Evolutionary conservation across 2,797 vertebrate species (phyloP), one percentile per base, ranked within the genome.

Genomic region (Notoglanidium macrostoma): DNA sequence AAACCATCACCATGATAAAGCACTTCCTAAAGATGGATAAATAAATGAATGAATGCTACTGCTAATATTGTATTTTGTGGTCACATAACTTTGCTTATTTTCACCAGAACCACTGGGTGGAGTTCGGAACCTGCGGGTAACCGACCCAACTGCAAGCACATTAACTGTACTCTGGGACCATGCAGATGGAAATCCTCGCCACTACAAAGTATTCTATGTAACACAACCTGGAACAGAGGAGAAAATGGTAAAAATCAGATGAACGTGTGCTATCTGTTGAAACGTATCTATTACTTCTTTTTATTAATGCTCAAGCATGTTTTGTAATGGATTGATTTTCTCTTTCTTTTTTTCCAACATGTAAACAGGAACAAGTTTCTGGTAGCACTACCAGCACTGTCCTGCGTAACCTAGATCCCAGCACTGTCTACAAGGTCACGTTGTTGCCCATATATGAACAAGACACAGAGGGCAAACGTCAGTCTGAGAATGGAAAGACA

Each of bases 91-190:
- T 84, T 54, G 26, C 8, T 85, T 68, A 90, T 11, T 23, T 92
- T 72, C 90, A 92, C 91, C 91, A 99, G 98, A 96, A 89, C 97
- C 97, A 32, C 83, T 99, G 89, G 98, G 96, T 57, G 97, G 97
- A 2, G 97, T 99, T 72, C 97, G 94, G 92, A 99, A 98, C 91
- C 90, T 99, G 80, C 89, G 96, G 88, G 97, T 99, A 54, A 95
- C 95, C 2, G 97, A 99, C 88, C 97, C 98, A 2, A 97, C 97
- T 72, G 95, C 96, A 90, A 97, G 92, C 93, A 95, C 96, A 0
- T 90, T 99, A 91, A 97, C 94, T 0, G 94, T 96, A 19, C 96
- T 96, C 72, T 99, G 98, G 98, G 98, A 98, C 19, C 97, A 98
- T 0, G 98, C 98, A 0, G 97, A 98, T 79, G 98, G 98, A 51